Evolutionary conservation across 2,797 vertebrate genomes (phyloP), one percentile per base, ranked within the genome.

Genomic region (Gadopsis bispinosus): DNA sequence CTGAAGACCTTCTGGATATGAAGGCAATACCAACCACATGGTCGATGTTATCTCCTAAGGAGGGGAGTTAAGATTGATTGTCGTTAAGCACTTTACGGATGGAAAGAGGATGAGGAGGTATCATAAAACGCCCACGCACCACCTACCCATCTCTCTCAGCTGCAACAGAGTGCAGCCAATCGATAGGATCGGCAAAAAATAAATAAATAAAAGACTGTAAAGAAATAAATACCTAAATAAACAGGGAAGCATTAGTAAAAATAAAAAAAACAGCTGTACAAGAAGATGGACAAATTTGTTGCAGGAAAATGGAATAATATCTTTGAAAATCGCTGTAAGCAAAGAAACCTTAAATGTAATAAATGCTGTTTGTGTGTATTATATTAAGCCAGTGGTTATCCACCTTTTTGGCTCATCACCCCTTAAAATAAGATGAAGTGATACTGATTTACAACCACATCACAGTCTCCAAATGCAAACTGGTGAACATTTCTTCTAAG

Each of bases 31-130:
- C 82, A 85, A 88, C 90, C 93, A 91, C 90, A 84, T 86, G 89
- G 89, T 82, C 61, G 72, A 85, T 84, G 87, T 76, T 91, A 92
- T 93, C 91, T 91, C 91, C 85, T 88, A 80, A 92, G 85, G 87
- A 93, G 87, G 79, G 83, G 89, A 91, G 92, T 90, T 82, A 87
- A 91, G 93, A 94, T 93, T 93, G 92, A 94, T 94, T 90, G 91
- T 92, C 63, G 89, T 94, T 93, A 93, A 93, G 93, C 91, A 94
- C 93, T 94, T 94, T 93, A 93, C 91, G 89, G 93, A 93, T 92
- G 89, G 93, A 88, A 89, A 91, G 86, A 93, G 93, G 91, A 93
- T 91, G 91, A 93, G 92, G 86, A 92, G 68, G 85, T 88, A 91
- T 94, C 93, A 94, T 94, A 93, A 94, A 94, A 92, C 86, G 86